Base-by-base conservation (phyloP, 1,140 invertebrate genomes). In the Drosophila jambulina region DNA sequence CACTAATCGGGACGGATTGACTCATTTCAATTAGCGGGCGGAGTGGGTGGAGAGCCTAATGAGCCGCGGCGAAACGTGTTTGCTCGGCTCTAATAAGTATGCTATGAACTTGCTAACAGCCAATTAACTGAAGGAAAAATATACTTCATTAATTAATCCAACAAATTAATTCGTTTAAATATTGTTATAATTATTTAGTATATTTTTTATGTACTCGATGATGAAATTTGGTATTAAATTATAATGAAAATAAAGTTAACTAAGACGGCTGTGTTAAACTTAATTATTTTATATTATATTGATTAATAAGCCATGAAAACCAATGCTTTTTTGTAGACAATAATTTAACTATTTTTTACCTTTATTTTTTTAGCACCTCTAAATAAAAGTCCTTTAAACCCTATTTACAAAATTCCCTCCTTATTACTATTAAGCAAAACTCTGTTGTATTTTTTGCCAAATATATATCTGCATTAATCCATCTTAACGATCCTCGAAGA, bases 21-120 rank as follows among this genome's bases (percentile, higher is more conserved):
- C 53, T 72, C 67, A 72, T 49, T 72, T 36, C 38, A 72, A 49
- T 51, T 49, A 27, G n/a, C 12, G 5, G 19, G 10, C 12, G 5
- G 12, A 59, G 42, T 60, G 45, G 45, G 54, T 29, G 67, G 53
- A 59, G 34, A 36, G 8, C n/a, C 15, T n/a, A 45, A 60, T 8
- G 19, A 38, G n/a, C 12, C 59, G 17, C 25, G 38, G 21, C 36
- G 40, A 51, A 63, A 54, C 0, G 34, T 29, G 45, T n/a, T 36
- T 27, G 27, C 8, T 25, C 19, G 6, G 21, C 48, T 60, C 78
- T 32, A 32, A 80, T 63, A 80, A 80, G 78, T 80, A 80, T 76
- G 78, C 78, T 80, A 81, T 21, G 19, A 64, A 58, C 54, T 38
- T 17, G 8, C 19, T 3, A 3, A 38, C 17, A 23, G 1, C 15